These are phyloP conservation scores for Cheilosia scutellata DNA, from an alignment of 2,888 invertebrate genomes.

Conservation along the genomic window DNA sequence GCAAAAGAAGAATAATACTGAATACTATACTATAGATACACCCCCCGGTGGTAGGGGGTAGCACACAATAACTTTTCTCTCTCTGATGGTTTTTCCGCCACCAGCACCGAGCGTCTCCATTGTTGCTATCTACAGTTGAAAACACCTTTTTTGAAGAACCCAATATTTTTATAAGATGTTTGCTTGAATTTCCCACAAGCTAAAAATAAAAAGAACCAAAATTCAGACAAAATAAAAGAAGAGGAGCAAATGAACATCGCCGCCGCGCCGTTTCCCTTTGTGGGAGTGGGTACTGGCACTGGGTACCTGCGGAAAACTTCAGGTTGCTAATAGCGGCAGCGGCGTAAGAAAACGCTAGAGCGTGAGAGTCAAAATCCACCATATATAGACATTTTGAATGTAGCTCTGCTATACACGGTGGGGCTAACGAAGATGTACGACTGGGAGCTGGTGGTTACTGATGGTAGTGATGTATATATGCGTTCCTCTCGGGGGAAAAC, in stretches of 20 bases:
- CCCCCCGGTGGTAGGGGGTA: background rate
- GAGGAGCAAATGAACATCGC: slow-evolving; percentile 58
- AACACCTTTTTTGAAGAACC: slow-evolving; percentile 58
- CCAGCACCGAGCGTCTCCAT: background rate
- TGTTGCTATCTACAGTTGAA: slow-evolving; percentile 19
- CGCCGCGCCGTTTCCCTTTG: slow-evolving; percentile 42
- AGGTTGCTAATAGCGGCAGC: slow-evolving; percentile 57
- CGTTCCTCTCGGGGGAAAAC: slow-evolving; percentile 47
- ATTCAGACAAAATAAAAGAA: slow-evolving; percentile 11
- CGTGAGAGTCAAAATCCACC: background rate
- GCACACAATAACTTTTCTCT: slow-evolving; percentile 48
- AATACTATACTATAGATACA: background rate
- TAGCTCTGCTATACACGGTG: slow-evolving; percentile 22
- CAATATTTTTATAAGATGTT: slow-evolving; percentile 66
- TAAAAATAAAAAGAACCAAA: slow-evolving; percentile 21
- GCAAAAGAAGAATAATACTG: slow-evolving; percentile 23
- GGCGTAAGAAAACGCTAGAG: slow-evolving; percentile 50
- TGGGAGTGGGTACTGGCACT: background rate
- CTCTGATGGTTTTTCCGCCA: background rate
- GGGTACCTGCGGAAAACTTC: slow-evolving; percentile 53
- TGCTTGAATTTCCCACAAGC: slow-evolving; percentile 53
- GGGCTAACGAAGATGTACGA: slow-evolving; percentile 55
- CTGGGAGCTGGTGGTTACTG: slow-evolving; percentile 15
- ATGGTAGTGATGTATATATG: slow-evolving; percentile 25
- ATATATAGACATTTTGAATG: slow-evolving; percentile 63